phyloP scores from a whole-genome alignment of 1,140 invertebrate species.

The Holcopasites calliopsidis region DNA sequence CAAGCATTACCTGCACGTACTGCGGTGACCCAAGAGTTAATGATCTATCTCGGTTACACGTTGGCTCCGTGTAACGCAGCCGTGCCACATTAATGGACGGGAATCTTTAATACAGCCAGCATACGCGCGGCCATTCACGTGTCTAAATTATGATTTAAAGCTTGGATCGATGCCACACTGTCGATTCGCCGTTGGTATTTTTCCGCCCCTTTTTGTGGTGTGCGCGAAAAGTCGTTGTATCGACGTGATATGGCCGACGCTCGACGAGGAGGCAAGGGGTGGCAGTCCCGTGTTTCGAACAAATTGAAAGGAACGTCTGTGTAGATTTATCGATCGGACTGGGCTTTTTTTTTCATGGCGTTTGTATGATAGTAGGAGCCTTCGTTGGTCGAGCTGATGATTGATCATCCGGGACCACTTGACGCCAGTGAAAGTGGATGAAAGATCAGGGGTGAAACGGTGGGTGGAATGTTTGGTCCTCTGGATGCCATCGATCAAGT shows the following conservation, averaged over 20 bases:
- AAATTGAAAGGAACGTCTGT: constrained; percentile 16
- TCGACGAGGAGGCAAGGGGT: neutral
- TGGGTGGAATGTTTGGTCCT: neutral
- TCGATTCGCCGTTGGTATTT: constrained; percentile 12
- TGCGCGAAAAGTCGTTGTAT: constrained; percentile 15
- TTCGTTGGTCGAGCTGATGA: constrained; percentile 9
- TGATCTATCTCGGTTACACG: constrained; percentile 34
- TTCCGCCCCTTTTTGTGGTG: no score
- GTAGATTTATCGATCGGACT: constrained; percentile 8
- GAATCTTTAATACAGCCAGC: constrained; percentile 36
- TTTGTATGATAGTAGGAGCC: neutral
- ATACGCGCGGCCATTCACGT: constrained; percentile 25
- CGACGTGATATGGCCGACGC: neutral
- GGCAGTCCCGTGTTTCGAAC: constrained; percentile 1
- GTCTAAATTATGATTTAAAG: constrained; percentile 47
- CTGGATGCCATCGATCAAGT: neutral
- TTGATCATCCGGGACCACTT: constrained; percentile 23
- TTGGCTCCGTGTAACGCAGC: constrained; percentile 11
- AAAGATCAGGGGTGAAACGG: neutral
- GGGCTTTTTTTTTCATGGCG: neutral
- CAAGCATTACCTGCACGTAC: constrained; percentile 16
- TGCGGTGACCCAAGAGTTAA: constrained; percentile 45
- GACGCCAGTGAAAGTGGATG: constrained; percentile 15
- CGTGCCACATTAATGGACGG: neutral
- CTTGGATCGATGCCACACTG: constrained; percentile 13